Conservation (phyloP, 2,797 vertebrate genomes). For the Phalloptychus januarius region DNA sequence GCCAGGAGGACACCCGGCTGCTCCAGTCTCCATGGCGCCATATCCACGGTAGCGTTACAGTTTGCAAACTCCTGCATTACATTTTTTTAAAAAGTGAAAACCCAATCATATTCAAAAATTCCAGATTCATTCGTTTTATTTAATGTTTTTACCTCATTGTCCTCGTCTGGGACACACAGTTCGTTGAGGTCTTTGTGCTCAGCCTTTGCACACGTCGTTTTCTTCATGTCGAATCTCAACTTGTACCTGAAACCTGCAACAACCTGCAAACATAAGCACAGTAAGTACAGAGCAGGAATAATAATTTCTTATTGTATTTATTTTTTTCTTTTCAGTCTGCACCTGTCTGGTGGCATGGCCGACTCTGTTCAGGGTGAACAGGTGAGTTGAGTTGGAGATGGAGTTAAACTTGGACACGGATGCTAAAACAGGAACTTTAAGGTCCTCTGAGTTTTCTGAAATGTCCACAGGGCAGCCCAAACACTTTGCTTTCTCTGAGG, state of each 20-base stretch:
- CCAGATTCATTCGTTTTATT: neutral
- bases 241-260: slow-evolving; percentile 85
- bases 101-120: neutral
- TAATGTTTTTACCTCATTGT: slow-evolving; percentile 57
- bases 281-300: neutral
- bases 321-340: neutral
- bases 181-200: slow-evolving; percentile 77
- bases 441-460: slow-evolving; percentile 59
- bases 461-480: slow-evolving; percentile 82
- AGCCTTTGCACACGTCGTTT: slow-evolving; percentile 85
- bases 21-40: slow-evolving; percentile 80
- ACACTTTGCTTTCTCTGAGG: slow-evolving; percentile 52
- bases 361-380: slow-evolving; percentile 73
- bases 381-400: slow-evolving; percentile 56
- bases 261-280: slow-evolving; percentile 75
- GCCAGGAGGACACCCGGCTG: slow-evolving; percentile 43
- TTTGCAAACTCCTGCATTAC: slow-evolving; percentile 65
- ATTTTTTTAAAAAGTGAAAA: slow-evolving; percentile 14
- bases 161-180: slow-evolving; percentile 69
- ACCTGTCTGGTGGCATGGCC: slow-evolving; percentile 79
- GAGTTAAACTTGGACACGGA: slow-evolving; percentile 81
- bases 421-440: slow-evolving; percentile 75
- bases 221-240: slow-evolving; percentile 80
- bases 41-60: slow-evolving; percentile 81
- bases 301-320: no score